Base-by-base conservation (phyloP, 2,113 vertebrate genomes). In the Dipodomys spectabilis region DNA sequence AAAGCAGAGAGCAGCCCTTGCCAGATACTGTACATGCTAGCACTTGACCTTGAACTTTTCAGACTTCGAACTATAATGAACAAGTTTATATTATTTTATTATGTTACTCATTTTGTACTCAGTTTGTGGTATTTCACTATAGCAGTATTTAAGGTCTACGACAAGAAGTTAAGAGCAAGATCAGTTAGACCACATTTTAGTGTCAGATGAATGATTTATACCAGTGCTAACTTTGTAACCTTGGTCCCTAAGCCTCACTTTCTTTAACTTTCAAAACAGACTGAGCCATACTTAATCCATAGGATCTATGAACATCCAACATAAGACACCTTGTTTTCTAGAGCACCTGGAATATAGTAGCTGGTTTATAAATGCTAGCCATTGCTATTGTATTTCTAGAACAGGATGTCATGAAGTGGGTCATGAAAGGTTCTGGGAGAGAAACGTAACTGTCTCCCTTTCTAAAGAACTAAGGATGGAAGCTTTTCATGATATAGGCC, bases 221-320 rank as follows among this genome's bases (percentile, higher is more conserved):
- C 23, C 18, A 49, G 2, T 60, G 44, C 13, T 39, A 73, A 53
- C 44, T 62, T 80, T 81, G 27, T 16, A 6, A 77, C 90, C 62
- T 83, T 75, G 45, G 11, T 82, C 45, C 57, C 72, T 69, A 72
- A 62, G 49, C 25, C 57, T 90, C 27, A 9, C 22, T 84, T 92
- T 86, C 30, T 67, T 92, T 60, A 83, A 64, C 23, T 82, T 60
- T 75, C 77, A 85, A 92, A 90, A 49, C n/a, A 30, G 28, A 44
- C 3, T n/a, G 19, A 72, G 78, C 72, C 71, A 68, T 32, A 74
- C 10, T 9, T 82, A 94, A 81, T 60, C n/a, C 53, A 71, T 6
- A 67, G n/a, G 23, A 81, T 44, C 45, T 62, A 75, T 86, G 60
- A 86, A 69, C 77, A 86, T 13, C 3, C 2, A n/a, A 77, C 30